Base-by-base conservation (phyloP, 2,797 vertebrate species). In the Myotis pilosus region DNA sequence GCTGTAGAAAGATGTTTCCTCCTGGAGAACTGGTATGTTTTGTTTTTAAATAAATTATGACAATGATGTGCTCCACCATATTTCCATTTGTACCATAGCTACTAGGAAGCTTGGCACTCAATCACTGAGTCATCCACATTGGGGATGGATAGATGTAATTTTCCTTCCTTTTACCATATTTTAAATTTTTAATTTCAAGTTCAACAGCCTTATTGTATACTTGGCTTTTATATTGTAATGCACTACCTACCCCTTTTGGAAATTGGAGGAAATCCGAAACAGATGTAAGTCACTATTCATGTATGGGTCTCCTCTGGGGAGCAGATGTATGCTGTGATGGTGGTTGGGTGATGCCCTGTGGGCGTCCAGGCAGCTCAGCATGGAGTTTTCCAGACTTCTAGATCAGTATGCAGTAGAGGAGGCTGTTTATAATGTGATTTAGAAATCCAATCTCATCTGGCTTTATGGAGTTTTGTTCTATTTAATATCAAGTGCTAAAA, bases 361-460 rank as follows among this genome's bases (percentile, higher is more conserved):
- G 47, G 23, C 4, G 1, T 53, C 82, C 82, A 28, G 82, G 47
- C 44, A 49, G 44, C 84, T 97, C 96, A 97, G 97, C 96, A 93
- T 88, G 92, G 97, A 55, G 92, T 91, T 96, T 97, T 97, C 62
- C 81, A 92, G 95, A 81, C 95, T 30, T 17, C 66, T 66, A n/a
- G 97, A 95, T 97, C 95, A 93, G 89, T 88, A 93, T 74, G 71
- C 96, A 95, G 28, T 28, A 12, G 41, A 20, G 96, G 96, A 96
- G 96, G 95, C 89, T 93, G 16, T 86, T 94, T 91, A 87, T 95
- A 95, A 96, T 93, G 95, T 97, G 95, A 90, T 96, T 98, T 97
- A 96, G 87, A 97, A 98, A 96, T 95, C 60, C 88, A 92, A 30
- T 79, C 95, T 95, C 91, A 19, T 96, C 89, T 96, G 92, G 53